These are phyloP conservation scores for Ascaphus truei DNA, from an alignment of 2,113 vertebrate genomes.

Conservation along the genomic window DNA sequence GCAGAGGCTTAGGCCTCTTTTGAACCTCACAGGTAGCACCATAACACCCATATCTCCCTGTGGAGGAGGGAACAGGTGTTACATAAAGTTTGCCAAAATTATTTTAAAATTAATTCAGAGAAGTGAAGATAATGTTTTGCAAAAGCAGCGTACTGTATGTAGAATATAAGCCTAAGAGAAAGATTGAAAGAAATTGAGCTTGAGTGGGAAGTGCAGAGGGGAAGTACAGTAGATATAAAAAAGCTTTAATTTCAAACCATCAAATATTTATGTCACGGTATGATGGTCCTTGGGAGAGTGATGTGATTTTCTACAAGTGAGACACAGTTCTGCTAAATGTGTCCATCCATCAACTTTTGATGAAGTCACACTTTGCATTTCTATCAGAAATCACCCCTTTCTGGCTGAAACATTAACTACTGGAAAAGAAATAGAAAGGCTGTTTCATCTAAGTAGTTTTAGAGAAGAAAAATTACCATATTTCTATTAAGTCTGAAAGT, in stretches of 20 bases:
- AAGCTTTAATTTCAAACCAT: constrained; percentile 20
- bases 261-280: constrained; percentile 30
- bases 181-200: background rate
- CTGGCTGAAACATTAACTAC: constrained; percentile 10
- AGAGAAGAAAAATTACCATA: constrained; percentile 17
- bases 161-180: background rate
- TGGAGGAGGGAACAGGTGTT: too few relatives aligned
- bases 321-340: constrained; percentile 21
- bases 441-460: constrained; percentile 17
- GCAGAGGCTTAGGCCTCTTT: too few relatives aligned
- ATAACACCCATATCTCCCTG: too few relatives aligned
- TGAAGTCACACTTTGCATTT: constrained; percentile 27
- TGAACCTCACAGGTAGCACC: too few relatives aligned
- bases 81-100: too few relatives aligned
- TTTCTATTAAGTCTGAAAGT: constrained; percentile 5
- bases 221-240: constrained; percentile 9
- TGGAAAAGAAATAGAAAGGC: constrained; percentile 1
- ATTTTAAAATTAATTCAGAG: too few relatives aligned
- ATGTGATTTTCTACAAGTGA: constrained; percentile 26
- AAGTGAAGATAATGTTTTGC: too few relatives aligned
- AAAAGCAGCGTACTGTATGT: too few relatives aligned
- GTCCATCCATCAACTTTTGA: constrained; percentile 20
- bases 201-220: background rate
- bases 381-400: background rate
- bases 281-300: constrained; percentile 23